Conservation (phyloP, 2,113 vertebrate genomes). For the Diphyllodes magnificus region DNA sequence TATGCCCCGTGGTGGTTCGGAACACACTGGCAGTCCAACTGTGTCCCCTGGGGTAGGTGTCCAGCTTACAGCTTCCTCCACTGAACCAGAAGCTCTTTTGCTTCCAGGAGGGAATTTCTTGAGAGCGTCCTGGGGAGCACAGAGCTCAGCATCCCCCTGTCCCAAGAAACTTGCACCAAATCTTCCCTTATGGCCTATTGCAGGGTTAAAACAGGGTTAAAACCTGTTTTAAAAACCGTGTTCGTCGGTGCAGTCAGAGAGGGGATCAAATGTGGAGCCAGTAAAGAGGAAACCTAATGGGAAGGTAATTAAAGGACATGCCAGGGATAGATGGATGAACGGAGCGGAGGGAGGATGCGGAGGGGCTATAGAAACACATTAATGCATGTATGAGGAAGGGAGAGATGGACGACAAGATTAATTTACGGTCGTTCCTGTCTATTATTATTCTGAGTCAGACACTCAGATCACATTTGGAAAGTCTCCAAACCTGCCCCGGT, state of each 20-base stretch:
- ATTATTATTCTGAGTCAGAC: slow-evolving; percentile 3
- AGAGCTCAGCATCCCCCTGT: too few species aligned
- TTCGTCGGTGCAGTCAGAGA: background rate
- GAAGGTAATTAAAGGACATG: slow-evolving; percentile 52
- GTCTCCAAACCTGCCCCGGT: background rate
- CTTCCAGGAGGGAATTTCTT: background rate
- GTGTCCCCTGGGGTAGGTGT: background rate
- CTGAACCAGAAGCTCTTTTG: background rate
- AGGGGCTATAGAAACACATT: slow-evolving; percentile 15
- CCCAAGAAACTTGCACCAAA: background rate
- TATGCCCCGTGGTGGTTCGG: accelerated
- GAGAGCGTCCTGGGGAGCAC: accelerated
- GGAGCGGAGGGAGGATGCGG: background rate
- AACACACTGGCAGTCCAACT: accelerated
- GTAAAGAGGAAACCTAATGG: slow-evolving; percentile 27
- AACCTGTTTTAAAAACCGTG: background rate
- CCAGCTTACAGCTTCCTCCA: background rate
- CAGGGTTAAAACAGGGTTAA: background rate
- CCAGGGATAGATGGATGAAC: slow-evolving; percentile 1
- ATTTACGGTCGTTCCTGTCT: background rate
- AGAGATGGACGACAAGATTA: background rate
- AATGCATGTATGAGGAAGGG: background rate
- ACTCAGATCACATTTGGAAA: background rate
- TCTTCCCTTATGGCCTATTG: background rate
- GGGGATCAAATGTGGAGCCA: background rate